Conservation (phyloP, 2,888 invertebrate genomes). For the Neoitamus cyanurus region DNA sequence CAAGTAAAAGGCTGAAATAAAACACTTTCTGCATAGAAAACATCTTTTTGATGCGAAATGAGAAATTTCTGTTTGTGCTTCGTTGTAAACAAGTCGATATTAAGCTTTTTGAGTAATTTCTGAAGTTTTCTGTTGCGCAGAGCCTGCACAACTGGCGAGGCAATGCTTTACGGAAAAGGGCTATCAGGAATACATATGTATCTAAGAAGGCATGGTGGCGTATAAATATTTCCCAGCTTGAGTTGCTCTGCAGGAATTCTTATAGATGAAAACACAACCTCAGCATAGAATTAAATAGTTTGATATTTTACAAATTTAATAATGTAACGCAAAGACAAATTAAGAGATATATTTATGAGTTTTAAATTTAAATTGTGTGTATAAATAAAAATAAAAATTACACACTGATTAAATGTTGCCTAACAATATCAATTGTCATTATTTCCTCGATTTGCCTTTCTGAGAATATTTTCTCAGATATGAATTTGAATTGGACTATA, state of each 20-base stretch:
- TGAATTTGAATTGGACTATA: too few species aligned
- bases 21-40: background rate
- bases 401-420: too few species aligned
- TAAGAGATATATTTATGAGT: too few species aligned
- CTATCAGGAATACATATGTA: background rate
- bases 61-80: slow-evolving; percentile 21
- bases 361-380: too few species aligned
- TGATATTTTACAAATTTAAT: background rate
- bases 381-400: too few species aligned
- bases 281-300: background rate
- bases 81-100: slow-evolving; percentile 39
- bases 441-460: too few species aligned
- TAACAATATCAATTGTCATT: too few species aligned
- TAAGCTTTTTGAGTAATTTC: background rate
- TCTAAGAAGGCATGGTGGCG: background rate
- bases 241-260: background rate
- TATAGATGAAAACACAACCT: background rate
- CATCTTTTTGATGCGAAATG: slow-evolving; percentile 28
- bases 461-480: too few species aligned
- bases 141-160: background rate
- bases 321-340: too few species aligned
- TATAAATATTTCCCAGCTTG: background rate
- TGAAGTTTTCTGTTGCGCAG: slow-evolving; percentile 1
- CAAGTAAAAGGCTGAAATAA: slow-evolving; percentile 25
- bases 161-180: background rate